A percentile compares a stretch with the other conserved stretches of the same genome.
Conservation (phyloP, 2,797 vertebrate species). For the Australoheros facetus region DNA sequence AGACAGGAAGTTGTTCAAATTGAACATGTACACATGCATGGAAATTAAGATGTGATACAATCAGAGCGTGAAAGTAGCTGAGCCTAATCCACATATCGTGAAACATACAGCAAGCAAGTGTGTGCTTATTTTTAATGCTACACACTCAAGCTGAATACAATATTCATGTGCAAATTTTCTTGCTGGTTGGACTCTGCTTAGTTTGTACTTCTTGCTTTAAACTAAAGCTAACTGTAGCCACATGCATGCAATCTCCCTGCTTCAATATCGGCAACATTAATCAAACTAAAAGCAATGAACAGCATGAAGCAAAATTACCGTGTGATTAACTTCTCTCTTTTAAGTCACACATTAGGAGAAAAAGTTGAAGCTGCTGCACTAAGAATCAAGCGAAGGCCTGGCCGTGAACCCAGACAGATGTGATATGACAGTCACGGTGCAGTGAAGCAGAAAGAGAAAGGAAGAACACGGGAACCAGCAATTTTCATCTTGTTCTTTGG, state of each 20-base stretch:
- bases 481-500: constrained; percentile 42
- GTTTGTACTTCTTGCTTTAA: constrained; percentile 4
- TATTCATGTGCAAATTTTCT: constrained; percentile 11
- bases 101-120: background rate
- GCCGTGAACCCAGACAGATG: constrained; percentile 30
- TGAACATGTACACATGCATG: background rate
- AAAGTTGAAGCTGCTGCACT: constrained; percentile 5
- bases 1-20: constrained; percentile 26
- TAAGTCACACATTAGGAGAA: constrained; percentile 9
- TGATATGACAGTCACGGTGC: constrained; percentile 39
- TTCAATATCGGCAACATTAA: constrained; percentile 26
- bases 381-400: constrained; percentile 1
- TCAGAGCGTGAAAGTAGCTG: constrained; percentile 4
- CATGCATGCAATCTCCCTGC: constrained; percentile 2
- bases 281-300: constrained; percentile 40
- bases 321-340: constrained; percentile 24
- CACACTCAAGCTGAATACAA: constrained; percentile 14
- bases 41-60: constrained; percentile 13
- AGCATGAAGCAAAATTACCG: constrained; percentile 26
- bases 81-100: constrained; percentile 6
- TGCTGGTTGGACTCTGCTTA: constrained; percentile 1
- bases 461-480: constrained; percentile 37
- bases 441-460: constrained; percentile 13
- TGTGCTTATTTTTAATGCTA: background rate
- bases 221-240: background rate